phyloP scores from a whole-genome alignment of 2,888 invertebrate species.

The Eucriotettix oculatus region DNA sequence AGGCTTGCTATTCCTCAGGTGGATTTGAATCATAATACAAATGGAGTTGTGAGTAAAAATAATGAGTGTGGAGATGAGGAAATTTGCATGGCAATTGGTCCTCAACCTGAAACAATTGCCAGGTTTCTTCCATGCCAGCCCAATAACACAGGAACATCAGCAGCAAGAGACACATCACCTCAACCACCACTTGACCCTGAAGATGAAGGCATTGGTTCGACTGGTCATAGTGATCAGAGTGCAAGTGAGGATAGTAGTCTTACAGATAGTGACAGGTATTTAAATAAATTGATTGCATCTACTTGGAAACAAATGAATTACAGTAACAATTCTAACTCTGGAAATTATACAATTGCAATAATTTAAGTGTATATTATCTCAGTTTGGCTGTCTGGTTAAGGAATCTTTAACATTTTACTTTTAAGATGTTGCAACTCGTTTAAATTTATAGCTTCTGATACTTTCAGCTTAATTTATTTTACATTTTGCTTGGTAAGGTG shows the following conservation, averaged over 20 bases:
- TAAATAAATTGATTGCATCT: too few species aligned
- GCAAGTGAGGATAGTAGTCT: conserved; percentile 61
- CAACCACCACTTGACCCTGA: conserved; percentile 9
- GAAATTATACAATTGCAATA: too few species aligned
- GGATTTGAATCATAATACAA: conserved; percentile 10
- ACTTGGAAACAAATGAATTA: too few species aligned
- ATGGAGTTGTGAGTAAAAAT: background rate
- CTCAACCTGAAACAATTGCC: background rate
- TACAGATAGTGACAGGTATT: conserved; percentile 48
- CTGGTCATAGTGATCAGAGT: conserved; percentile 37
- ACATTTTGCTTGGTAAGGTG: too few species aligned
- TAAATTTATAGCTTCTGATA: too few species aligned
- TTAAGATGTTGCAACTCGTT: too few species aligned
- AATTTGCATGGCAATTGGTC: background rate
- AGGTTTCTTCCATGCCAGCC: background rate
- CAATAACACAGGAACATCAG: background rate
- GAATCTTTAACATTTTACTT: too few species aligned
- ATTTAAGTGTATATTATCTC: too few species aligned
- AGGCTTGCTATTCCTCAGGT: conserved; percentile 33
- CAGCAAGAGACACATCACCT: conserved; percentile 14
- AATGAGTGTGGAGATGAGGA: conserved; percentile 4
- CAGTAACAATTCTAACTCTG: too few species aligned
- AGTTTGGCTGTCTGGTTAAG: too few species aligned
- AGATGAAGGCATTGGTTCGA: conserved; percentile 13
- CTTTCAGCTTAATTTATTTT: too few species aligned